Conservation (phyloP, 2,113 vertebrate species). For the Mobula birostris region DNA sequence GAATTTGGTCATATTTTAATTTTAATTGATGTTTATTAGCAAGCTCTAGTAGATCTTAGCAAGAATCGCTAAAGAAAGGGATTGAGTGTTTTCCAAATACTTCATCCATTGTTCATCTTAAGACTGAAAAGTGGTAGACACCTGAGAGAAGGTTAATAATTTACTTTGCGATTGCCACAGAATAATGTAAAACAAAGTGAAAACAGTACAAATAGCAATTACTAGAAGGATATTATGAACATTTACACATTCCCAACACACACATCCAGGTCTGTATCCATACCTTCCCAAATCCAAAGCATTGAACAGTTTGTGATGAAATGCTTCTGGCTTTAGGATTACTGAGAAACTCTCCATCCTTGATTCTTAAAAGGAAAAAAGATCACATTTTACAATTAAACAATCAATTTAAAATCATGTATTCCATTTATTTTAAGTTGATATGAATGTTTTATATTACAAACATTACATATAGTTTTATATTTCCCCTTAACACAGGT, state of each 20-base stretch:
- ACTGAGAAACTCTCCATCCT: conserved; percentile 50
- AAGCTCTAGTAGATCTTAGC: background rate
- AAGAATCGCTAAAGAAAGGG: background rate
- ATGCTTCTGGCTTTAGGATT: conserved; percentile 45
- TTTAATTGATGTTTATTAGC: background rate
- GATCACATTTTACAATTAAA: background rate
- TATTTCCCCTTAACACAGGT: too few species aligned
- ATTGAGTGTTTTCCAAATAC: background rate
- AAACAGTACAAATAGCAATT: background rate
- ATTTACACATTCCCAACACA: background rate
- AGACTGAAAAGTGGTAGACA: background rate
- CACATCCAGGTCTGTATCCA: conserved; percentile 37
- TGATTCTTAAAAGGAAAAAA: conserved; percentile 48
- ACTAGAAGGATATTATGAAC: background rate
- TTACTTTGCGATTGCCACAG: background rate
- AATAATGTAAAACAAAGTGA: background rate
- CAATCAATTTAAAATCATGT: background rate
- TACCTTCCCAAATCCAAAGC: conserved; percentile 84
- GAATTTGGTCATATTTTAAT: background rate
- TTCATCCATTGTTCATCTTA: background rate
- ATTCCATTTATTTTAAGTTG: background rate
- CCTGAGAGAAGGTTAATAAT: background rate
- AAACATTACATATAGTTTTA: background rate
- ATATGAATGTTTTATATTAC: background rate
- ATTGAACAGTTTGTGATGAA: conserved; percentile 54